Percentiles rank a stretch among this genome's conserved stretches.
Conservation (phyloP, 2,113 vertebrate species). For the Thalassoma bifasciatum region DNA sequence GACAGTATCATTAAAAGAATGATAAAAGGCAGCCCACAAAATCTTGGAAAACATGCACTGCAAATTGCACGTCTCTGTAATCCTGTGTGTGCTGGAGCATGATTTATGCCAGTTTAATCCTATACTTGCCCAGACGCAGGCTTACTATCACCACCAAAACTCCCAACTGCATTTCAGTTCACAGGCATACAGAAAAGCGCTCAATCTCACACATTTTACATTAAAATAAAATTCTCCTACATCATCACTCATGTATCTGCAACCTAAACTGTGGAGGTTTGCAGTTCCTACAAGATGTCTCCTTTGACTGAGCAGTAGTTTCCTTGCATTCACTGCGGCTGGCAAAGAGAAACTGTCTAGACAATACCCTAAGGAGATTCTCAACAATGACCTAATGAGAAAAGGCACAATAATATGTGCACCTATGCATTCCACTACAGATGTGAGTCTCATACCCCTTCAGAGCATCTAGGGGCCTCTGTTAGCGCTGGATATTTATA, state of each 20-base stretch:
- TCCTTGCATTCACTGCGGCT: conserved; percentile 62
- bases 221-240: conserved; percentile 7
- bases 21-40: conserved; percentile 4
- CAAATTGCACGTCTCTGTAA: not conserved
- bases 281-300: not conserved
- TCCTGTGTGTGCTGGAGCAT: not conserved
- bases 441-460: conserved; percentile 1
- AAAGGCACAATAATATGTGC: conserved; percentile 13
- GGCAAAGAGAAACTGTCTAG: conserved; percentile 14
- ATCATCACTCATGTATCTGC: conserved; percentile 13
- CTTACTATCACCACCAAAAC: conserved; percentile 9
- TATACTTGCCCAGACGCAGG: conserved; percentile 21
- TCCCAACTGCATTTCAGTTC: conserved; percentile 2
- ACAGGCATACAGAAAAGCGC: conserved; percentile 9
- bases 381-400: conserved; percentile 56
- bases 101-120: conserved; percentile 18
- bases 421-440: conserved; percentile 37
- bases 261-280: not conserved
- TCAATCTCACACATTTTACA: not conserved
- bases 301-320: conserved; percentile 19
- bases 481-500: conserved; percentile 53
- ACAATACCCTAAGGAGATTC: conserved; percentile 62
- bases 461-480: conserved; percentile 22
- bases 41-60: conserved; percentile 5
- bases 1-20: conserved; percentile 1